A percentile compares a stretch with the other conserved stretches of the same genome.
These are phyloP conservation scores for Embidobia sp. DNA, from an alignment of 2,888 invertebrate genomes.

Conservation along the genomic window DNA sequence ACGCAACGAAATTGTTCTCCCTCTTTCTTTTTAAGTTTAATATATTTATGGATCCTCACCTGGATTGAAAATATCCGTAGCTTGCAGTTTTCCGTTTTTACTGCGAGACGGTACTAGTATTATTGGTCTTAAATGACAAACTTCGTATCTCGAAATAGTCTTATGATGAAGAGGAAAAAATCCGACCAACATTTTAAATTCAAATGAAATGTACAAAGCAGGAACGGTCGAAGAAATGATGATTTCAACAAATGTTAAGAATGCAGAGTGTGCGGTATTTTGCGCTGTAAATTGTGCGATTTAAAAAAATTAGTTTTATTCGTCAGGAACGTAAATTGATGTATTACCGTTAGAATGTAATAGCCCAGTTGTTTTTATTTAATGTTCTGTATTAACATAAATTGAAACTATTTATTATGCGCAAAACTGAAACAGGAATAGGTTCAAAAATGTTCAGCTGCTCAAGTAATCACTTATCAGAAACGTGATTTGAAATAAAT, in stretches of 20 bases:
- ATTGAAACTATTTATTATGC: conserved; percentile 9
- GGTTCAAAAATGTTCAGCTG: too few relatives aligned
- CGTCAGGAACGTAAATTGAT: neutral
- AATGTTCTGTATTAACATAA: conserved; percentile 7
- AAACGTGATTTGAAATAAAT: too few relatives aligned
- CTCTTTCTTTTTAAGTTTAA: too few relatives aligned
- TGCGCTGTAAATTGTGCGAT: neutral
- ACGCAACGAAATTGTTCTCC: too few relatives aligned
- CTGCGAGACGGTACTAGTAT: neutral
- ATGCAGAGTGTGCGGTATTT: neutral
- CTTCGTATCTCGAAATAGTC: neutral
- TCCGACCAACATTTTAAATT: conserved; percentile 4
- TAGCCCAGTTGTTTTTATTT: conserved; percentile 15
- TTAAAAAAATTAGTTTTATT: conserved; percentile 5
- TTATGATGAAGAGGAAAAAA: neutral
- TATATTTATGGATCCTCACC: too few relatives aligned
- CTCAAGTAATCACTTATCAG: too few relatives aligned
- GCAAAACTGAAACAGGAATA: too few relatives aligned
- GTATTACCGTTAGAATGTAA: conserved; percentile 21
- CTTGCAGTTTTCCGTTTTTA: too few relatives aligned
- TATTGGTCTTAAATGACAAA: conserved; percentile 27
- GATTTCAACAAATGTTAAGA: conserved; percentile 10
- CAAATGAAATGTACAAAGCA: conserved; percentile 13
- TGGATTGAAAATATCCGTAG: too few relatives aligned
- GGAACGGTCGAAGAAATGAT: conserved; percentile 6